phyloP scores from a whole-genome alignment of 2,888 invertebrate genomes.

The Noctua janthe region DNA sequence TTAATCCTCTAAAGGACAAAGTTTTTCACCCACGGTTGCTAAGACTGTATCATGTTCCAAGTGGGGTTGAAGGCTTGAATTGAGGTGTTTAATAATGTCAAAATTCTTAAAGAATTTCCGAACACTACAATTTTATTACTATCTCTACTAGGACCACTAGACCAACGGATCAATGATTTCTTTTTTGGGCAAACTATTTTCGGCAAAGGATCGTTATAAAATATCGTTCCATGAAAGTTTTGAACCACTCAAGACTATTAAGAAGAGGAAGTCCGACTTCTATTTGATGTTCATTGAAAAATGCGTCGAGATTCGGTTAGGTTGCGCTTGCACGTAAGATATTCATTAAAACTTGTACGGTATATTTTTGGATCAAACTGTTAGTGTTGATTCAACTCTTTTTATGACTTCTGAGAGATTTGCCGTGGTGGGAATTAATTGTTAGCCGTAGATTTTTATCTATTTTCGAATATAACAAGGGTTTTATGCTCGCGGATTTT shows the following conservation, averaged over 20 bases:
- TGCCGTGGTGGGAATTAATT: slow-evolving; percentile 49
- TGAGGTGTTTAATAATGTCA: not conserved
- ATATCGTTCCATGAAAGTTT: slow-evolving; percentile 50
- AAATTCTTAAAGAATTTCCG: not conserved
- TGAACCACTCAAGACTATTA: slow-evolving; percentile 58
- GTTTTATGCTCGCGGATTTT: slow-evolving; percentile 27
- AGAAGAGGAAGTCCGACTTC: slow-evolving; percentile 59
- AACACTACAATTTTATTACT: not conserved
- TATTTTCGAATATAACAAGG: slow-evolving; percentile 26
- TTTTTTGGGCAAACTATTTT: slow-evolving; percentile 58
- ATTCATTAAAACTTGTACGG: slow-evolving; percentile 58
- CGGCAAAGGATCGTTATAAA: slow-evolving; percentile 36
- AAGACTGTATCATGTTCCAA: slow-evolving; percentile 25
- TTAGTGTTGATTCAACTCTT: slow-evolving; percentile 54
- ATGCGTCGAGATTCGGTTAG: slow-evolving; percentile 45
- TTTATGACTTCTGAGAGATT: slow-evolving; percentile 59
- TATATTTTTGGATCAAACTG: slow-evolving; percentile 65
- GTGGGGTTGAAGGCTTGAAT: not conserved
- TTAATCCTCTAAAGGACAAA: slow-evolving; percentile 2
- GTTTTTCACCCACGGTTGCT: not conserved
- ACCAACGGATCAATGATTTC: slow-evolving; percentile 52
- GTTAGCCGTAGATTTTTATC: slow-evolving; percentile 31
- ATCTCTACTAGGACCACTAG: slow-evolving; percentile 6
- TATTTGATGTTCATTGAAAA: slow-evolving; percentile 65
- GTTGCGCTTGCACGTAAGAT: slow-evolving; percentile 48